Evolutionary conservation across 2,888 invertebrate genomes (phyloP).

Genomic region (Uropetala carovei): DNA sequence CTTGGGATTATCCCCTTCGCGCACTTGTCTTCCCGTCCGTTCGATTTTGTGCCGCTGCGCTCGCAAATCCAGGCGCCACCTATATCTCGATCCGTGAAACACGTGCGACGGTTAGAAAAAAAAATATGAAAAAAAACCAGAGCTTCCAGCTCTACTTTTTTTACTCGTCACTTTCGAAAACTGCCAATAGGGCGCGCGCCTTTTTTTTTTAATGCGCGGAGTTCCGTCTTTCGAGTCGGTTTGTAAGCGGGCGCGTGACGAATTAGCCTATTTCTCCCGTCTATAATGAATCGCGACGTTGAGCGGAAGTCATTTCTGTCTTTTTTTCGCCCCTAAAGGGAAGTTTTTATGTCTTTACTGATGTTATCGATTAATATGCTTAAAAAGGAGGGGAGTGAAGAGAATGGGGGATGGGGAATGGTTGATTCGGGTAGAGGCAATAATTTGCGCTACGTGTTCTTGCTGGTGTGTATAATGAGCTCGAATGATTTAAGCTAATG

Average conservation of each 20-base stretch:
- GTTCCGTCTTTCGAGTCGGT: neutral
- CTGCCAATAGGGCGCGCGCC: neutral
- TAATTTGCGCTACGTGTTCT: no score
- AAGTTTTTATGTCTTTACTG: neutral
- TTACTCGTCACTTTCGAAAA: neutral
- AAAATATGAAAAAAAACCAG: no score
- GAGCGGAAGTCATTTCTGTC: neutral
- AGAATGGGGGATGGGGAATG: neutral
- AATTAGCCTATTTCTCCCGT: constrained; percentile 1
- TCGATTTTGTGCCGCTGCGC: constrained; percentile 41
- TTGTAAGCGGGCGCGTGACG: neutral
- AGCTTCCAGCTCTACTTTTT: neutral
- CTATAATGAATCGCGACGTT: constrained; percentile 42
- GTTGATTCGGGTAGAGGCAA: no score
- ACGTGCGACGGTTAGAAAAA: neutral
- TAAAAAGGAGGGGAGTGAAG: neutral
- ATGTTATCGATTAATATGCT: neutral
- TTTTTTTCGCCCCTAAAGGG: neutral
- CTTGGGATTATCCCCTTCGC: constrained; percentile 27
- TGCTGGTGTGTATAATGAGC: no score
- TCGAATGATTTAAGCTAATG: no score
- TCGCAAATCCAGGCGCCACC: constrained; percentile 24
- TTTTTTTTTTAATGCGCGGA: neutral
- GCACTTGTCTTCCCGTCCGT: neutral
- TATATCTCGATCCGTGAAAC: constrained; percentile 27